Conservation (phyloP, 2,797 vertebrate species). For the Ficedula albicollis region DNA sequence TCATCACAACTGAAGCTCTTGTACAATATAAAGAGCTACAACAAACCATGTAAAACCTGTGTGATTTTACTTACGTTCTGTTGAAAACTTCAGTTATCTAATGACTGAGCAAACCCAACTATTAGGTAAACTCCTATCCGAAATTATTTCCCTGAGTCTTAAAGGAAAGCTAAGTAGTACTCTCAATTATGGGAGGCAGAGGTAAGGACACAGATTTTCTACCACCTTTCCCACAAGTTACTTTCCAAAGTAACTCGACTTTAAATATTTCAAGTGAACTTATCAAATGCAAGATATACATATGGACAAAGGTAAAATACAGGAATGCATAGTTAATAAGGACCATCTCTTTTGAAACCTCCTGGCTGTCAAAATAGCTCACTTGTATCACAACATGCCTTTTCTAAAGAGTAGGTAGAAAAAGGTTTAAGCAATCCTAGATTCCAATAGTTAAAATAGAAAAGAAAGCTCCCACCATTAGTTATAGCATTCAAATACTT, state of each 20-base stretch:
- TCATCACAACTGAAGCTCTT: neutral
- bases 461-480: neutral
- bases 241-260: neutral
- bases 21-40: neutral
- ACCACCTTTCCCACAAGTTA: neutral
- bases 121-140: neutral
- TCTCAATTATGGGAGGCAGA: neutral
- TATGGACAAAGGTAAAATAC: neutral
- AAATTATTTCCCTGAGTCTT: neutral
- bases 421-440: neutral
- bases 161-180: neutral
- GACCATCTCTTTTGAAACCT: neutral
- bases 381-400: neutral
- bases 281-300: neutral
- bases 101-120: neutral
- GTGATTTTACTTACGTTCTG: neutral
- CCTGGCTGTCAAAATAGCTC: neutral
- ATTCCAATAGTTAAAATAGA: neutral
- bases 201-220: neutral
- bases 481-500: neutral
- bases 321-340: neutral
- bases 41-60: neutral
- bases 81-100: neutral
- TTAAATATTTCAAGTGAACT: neutral
- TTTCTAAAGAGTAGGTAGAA: neutral